Evolutionary conservation across 53 echinoderm and acorn worm species (phyloP), one percentile per base, ranked within the genome.

Genomic region (Hippasteria phrygiana): DNA sequence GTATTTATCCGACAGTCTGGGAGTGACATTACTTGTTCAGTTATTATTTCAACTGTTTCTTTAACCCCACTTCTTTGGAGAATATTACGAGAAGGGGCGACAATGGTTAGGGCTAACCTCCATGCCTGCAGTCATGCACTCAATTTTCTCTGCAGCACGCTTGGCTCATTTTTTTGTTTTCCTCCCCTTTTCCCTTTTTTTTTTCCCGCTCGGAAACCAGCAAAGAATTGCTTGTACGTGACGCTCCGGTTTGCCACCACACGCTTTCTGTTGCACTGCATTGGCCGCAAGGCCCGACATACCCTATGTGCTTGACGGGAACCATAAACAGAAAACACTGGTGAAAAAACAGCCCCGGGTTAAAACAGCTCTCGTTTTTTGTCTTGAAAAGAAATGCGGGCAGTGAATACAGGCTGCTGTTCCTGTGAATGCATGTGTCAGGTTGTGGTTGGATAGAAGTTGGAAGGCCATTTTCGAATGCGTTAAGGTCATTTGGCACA

Each of bases 21-120:
- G 65, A 81, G 81, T 81, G 65, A 81, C 81, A 29, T 20, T 40
- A 81, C 81, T 45, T 81, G 81, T 81, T 65, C 41, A 28, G 56
- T 65, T 62, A 81, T 81, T 81, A 81, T 81, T 81, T 81, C 81
- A 81, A 81, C 81, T 81, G 81, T 81, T 81, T 63, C 81, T 81
- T 81, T 81, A 81, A 81, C 81, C 81, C 65, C 65, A 20, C 63
- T 13, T 64, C 65, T 65, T 42, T 65, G 37, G 76, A 63, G 37
- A 81, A 41, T 81, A 64, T 81, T 65, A 64, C 37, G 65, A 65
- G 65, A 64, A 62, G 8, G 43, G 42, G 45, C 65, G 66, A 78
- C 59, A 45, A 65, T 64, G 55, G 81, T 65, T 64, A 63, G 81
- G 64, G 79, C 76, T 35, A 56, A 56, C 38, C 42, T 62, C 37